Percentiles rank a stretch among this genome's conserved stretches.
These are phyloP conservation scores for Sparidentex hasta DNA, from an alignment of 2,797 vertebrate species.

Conservation along the genomic window DNA sequence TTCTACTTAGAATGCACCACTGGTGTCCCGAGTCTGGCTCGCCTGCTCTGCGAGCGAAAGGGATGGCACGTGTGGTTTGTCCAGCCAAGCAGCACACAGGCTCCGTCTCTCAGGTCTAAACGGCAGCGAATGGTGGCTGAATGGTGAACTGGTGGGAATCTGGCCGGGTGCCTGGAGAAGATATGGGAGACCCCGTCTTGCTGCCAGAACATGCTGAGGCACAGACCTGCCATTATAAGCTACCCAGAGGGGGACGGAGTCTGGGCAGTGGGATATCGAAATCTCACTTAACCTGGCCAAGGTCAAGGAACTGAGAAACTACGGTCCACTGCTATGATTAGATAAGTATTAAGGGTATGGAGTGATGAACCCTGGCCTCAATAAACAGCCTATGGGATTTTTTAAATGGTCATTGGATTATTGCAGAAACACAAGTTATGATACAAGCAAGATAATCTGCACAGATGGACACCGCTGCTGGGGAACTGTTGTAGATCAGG, in stretches of 20 bases:
- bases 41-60: conserved; percentile 50
- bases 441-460: too few species aligned
- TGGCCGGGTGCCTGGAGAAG: conserved; percentile 71
- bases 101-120: conserved; percentile 72
- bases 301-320: conserved; percentile 17
- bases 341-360: neutral
- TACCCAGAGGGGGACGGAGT: conserved; percentile 21
- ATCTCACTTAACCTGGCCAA: conserved; percentile 26
- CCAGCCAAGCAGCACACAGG: conserved; percentile 61
- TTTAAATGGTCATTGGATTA: too few species aligned
- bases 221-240: conserved; percentile 68
- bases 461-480: too few species aligned
- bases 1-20: conserved; percentile 64
- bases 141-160: conserved; percentile 71
- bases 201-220: conserved; percentile 72
- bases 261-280: conserved; percentile 22
- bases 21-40: conserved; percentile 22
- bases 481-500: too few species aligned
- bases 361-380: too few species aligned
- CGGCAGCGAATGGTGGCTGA: conserved; percentile 76
- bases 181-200: conserved; percentile 56
- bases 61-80: conserved; percentile 45
- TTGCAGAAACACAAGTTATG: too few species aligned
- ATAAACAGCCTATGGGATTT: too few species aligned
- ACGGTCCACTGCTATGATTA: neutral